These are phyloP conservation scores for Agonopterix heracliana DNA, from an alignment of 2,888 invertebrate genomes.

Conservation along the genomic window DNA sequence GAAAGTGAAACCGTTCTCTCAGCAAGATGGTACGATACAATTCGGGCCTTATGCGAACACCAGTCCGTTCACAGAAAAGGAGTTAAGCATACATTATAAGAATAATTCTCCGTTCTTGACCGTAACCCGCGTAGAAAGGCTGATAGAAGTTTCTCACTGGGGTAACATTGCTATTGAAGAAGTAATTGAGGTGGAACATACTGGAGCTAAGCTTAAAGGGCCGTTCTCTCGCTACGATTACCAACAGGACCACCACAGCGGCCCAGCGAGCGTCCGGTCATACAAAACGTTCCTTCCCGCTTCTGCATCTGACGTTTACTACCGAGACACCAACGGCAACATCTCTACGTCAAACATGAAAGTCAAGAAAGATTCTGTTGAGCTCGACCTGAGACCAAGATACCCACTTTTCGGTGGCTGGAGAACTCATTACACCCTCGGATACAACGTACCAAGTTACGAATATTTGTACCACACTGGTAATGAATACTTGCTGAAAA, in stretches of 20 bases:
- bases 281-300: conserved; percentile 92
- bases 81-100: conserved; percentile 92
- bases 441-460: conserved; percentile 98
- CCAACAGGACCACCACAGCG: conserved; percentile 93
- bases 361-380: conserved; percentile 92
- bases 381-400: conserved; percentile 95
- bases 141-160: conserved; percentile 99
- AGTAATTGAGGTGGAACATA: conserved; percentile 91
- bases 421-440: conserved; percentile 97
- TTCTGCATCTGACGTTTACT: conserved; percentile 96
- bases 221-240: conserved; percentile 98
- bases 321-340: conserved; percentile 97
- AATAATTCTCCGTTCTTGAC: conserved; percentile 97
- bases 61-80: conserved; percentile 75
- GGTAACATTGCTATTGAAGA: conserved; percentile 99
- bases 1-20: conserved; percentile 86
- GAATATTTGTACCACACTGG: conserved; percentile 93
- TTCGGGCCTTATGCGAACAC: conserved; percentile 93
- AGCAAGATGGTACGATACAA: conserved; percentile 86
- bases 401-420: conserved; percentile 99
- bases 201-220: conserved; percentile 94
- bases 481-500: conserved; percentile 88
- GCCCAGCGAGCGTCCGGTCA: conserved; percentile 91
- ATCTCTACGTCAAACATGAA: conserved; percentile 98
- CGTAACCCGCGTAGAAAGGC: conserved; percentile 89